Evolutionary conservation across 1,140 invertebrate species (phyloP), one percentile per base, ranked within the genome.

Genomic region (Lepidurus packardi): DNA sequence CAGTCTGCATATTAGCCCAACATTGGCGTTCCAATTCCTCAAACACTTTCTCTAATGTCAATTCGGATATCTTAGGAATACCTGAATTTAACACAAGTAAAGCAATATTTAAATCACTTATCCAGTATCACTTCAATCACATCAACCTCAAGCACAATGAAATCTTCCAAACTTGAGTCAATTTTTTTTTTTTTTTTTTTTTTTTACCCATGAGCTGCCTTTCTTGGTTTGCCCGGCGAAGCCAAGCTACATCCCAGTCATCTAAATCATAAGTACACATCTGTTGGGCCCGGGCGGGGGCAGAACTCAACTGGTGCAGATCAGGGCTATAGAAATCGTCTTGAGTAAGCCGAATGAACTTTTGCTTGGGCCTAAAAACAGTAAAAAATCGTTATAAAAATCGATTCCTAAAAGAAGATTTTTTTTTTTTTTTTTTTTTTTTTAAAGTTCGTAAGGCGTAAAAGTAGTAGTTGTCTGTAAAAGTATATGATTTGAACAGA

Each of bases 201-300:
- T 65, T 47, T 47, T 47, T 65, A 85, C 88, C 88, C 84, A 88
- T 86, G 81, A 86, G 84, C 74, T 92, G 91, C 82, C 95, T 88
- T 88, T 97, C 94, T 43, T 92, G 90, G 86, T 98, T 98, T 21
- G 95, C 86, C 75, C 92, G 88, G 79, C 91, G 89, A 65, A 99
- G 88, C 97, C 97, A 99, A 45, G 91, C 90, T 75, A 93, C 91
- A 87, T 99, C 97, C 79, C 91, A 90, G 82, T 96, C 93, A 87
- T 99, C 97, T 81, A 98, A 88, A 85, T 98, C 96, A 86, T 99
- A 99, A 78, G 92, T 91, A 87, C 94, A 97, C 42, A 95, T 92
- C 82, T 94, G 93, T 84, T 98, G 95, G 11, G 95, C 92, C 84
- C 92, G 88, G 44, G 93, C 88, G 76, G 93, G 93, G 79, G 94